These are phyloP conservation scores for Mimas tiliae DNA, from an alignment of 2,888 invertebrate genomes.

Conservation along the genomic window DNA sequence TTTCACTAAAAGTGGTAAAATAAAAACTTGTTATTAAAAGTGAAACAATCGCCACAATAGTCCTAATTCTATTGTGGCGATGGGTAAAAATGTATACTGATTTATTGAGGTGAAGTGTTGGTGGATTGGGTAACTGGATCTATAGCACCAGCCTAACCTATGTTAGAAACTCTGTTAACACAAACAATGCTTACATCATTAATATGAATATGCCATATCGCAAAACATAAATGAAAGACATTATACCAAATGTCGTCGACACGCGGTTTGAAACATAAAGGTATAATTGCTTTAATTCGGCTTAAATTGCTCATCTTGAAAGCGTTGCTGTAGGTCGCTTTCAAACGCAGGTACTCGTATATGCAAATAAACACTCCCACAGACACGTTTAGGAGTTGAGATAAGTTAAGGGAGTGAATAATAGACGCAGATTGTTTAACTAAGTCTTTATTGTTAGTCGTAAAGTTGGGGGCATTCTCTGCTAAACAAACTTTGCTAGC, in stretches of 20 bases:
- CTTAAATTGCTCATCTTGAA: slow-evolving; percentile 47
- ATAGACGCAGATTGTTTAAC: slow-evolving; percentile 58
- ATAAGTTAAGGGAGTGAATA: slow-evolving; percentile 55
- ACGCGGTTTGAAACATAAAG: slow-evolving; percentile 33
- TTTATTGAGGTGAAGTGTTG: no score
- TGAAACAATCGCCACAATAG: no score
- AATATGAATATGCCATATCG: not conserved
- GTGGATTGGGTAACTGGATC: no score
- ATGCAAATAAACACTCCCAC: slow-evolving; percentile 49
- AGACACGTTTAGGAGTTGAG: slow-evolving; percentile 45
- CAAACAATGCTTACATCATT: no score
- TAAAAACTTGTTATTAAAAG: no score
- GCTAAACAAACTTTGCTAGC: slow-evolving; percentile 50
- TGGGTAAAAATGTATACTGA: no score
- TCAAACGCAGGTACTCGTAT: slow-evolving; percentile 45
- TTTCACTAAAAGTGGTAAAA: no score
- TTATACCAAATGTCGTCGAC: not conserved
- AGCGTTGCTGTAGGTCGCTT: slow-evolving; percentile 43
- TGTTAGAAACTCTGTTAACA: no score
- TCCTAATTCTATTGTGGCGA: no score
- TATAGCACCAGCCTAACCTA: no score
- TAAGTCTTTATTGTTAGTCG: slow-evolving; percentile 55
- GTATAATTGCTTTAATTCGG: slow-evolving; percentile 45
- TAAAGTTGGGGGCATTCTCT: slow-evolving; percentile 45
- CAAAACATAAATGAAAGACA: not conserved